A percentile compares a stretch with the other conserved stretches of the same genome.
phyloP scores from a whole-genome alignment of 2,888 invertebrate genomes.

The Plebejus argus region DNA sequence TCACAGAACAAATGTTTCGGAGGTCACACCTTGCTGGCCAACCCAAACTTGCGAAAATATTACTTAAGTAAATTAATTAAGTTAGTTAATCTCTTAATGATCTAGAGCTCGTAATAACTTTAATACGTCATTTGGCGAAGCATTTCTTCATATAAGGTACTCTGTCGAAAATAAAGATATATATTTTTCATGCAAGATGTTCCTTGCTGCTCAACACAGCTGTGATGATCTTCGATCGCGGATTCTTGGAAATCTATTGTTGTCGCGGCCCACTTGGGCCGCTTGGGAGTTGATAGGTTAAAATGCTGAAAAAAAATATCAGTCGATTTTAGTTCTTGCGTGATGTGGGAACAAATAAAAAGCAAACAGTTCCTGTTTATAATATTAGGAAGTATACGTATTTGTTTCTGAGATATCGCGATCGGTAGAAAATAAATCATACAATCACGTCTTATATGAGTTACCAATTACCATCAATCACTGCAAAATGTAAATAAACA shows the following conservation, averaged over 20 bases:
- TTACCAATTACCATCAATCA: not conserved
- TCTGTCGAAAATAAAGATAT: too few species aligned
- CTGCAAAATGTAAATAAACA: constrained; percentile 6
- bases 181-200: too few species aligned
- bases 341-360: not conserved
- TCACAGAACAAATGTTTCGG: not conserved
- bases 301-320: too few species aligned
- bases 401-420: not conserved
- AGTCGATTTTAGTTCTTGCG: too few species aligned
- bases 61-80: not conserved
- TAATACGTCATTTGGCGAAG: too few species aligned
- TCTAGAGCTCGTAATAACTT: too few species aligned
- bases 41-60: not conserved
- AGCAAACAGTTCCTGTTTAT: not conserved
- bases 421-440: not conserved
- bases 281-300: too few species aligned
- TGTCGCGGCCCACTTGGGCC: too few species aligned
- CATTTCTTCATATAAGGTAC: too few species aligned
- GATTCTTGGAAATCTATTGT: too few species aligned
- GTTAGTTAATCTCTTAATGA: not conserved
- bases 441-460: not conserved
- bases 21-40: not conserved
- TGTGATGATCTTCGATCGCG: too few species aligned
- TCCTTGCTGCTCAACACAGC: too few species aligned
- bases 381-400: not conserved